A percentile compares a stretch with the other conserved stretches of the same genome.
These are phyloP conservation scores for Sus scrofa DNA, from an alignment of 2,113 vertebrate genomes.

Conservation along the genomic window DNA sequence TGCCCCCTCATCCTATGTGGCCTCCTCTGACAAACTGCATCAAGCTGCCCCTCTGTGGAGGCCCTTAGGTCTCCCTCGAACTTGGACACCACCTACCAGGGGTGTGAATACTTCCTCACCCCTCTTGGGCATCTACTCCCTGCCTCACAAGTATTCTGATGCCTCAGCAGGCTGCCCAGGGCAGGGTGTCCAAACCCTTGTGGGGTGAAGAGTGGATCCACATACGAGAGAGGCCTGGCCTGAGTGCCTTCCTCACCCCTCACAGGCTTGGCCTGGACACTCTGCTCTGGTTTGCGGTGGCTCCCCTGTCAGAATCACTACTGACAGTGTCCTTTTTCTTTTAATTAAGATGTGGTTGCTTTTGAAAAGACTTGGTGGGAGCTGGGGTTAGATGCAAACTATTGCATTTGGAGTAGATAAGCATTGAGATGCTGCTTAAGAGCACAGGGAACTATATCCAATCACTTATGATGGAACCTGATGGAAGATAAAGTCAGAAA, in stretches of 20 bases:
- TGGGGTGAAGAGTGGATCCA: not conserved
- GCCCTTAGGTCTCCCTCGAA: not conserved
- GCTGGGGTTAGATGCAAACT: too few species aligned
- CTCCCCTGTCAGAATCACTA: too few species aligned
- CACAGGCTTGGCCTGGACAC: not conserved
- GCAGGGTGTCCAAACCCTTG: not conserved
- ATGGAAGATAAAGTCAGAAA: too few species aligned
- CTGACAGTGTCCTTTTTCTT: not conserved
- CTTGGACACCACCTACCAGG: not conserved
- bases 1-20: not conserved
- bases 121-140: not conserved
- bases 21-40: not conserved
- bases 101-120: not conserved
- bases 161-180: not conserved
- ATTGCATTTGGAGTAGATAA: too few species aligned
- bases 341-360: not conserved
- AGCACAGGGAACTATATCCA: too few species aligned
- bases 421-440: too few species aligned
- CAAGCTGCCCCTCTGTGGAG: not conserved
- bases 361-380: too few species aligned
- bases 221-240: not conserved
- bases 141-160: not conserved
- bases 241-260: not conserved
- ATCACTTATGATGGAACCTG: too few species aligned
- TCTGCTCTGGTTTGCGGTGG: accelerated